These are phyloP conservation scores for Autographa gamma DNA, from an alignment of 2,888 invertebrate genomes.

Conservation along the genomic window DNA sequence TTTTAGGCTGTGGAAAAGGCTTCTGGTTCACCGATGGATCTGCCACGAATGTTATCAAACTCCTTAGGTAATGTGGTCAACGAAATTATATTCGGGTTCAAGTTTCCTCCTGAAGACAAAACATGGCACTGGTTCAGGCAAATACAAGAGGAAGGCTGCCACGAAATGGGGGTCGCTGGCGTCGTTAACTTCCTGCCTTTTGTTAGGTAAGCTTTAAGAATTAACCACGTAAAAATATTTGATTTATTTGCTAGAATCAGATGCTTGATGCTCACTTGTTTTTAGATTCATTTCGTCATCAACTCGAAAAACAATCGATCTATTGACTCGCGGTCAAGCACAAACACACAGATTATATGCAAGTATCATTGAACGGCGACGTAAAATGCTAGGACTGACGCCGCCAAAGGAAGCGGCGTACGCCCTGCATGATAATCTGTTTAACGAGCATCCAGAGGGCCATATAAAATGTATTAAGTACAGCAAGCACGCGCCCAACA, in stretches of 20 bases:
- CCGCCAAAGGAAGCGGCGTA: constrained; percentile 74
- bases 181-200: constrained; percentile 95
- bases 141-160: constrained; percentile 95
- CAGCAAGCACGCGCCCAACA: constrained; percentile 74
- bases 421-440: constrained; percentile 71
- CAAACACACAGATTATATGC: constrained; percentile 93
- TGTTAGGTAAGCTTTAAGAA: constrained; percentile 88
- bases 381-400: constrained; percentile 73
- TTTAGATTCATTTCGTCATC: constrained; percentile 90
- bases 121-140: constrained; percentile 94
- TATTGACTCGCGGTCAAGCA: constrained; percentile 91
- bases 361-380: constrained; percentile 90
- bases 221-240: not conserved
- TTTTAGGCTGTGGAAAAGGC: constrained; percentile 75
- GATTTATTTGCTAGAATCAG: not conserved
- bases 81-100: constrained; percentile 93
- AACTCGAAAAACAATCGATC: constrained; percentile 90
- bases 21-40: constrained; percentile 79
- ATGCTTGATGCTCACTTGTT: constrained; percentile 42
- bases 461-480: constrained; percentile 83
- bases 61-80: constrained; percentile 94
- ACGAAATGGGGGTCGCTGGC: constrained; percentile 94
- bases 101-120: constrained; percentile 91
- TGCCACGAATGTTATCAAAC: constrained; percentile 90
- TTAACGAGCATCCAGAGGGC: constrained; percentile 78